Conservation (phyloP, 2,113 vertebrate species). For the Ammodytes dubius region DNA sequence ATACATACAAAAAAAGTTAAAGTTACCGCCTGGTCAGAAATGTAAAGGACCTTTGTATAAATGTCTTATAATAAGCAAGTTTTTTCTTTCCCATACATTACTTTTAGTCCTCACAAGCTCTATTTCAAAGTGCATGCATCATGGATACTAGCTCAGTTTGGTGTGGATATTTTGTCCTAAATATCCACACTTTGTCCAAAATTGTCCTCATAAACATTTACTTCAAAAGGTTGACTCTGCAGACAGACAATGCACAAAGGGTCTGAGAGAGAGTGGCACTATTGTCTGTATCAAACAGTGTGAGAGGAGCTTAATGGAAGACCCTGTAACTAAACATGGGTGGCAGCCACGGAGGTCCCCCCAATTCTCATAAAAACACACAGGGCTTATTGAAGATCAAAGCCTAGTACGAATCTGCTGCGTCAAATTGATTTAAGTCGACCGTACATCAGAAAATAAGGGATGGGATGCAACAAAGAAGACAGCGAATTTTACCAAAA, state of each 20-base stretch:
- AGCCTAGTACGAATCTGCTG: neutral
- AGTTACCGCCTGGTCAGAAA: neutral
- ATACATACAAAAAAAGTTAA: neutral
- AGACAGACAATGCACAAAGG: conserved; percentile 26
- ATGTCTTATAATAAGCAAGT: neutral
- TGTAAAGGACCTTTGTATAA: neutral
- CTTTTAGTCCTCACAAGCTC: neutral
- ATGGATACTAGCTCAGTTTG: neutral
- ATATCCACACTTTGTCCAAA: too few relatives aligned
- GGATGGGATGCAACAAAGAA: neutral
- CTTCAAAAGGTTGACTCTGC: neutral
- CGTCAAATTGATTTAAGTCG: neutral
- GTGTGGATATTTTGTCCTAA: neutral
- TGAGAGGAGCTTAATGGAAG: conserved; percentile 29
- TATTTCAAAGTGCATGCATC: neutral
- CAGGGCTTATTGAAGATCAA: conserved; percentile 10
- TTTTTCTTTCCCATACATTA: neutral
- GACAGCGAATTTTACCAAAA: neutral
- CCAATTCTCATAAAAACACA: neutral
- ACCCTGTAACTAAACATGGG: conserved; percentile 13
- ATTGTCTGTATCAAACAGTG: conserved; percentile 16
- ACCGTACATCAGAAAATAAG: neutral
- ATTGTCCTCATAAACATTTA: conserved; percentile 23
- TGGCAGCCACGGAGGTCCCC: neutral
- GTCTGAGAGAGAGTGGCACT: neutral